Base-by-base conservation (phyloP, 2,888 invertebrate species). In the Drosophila parthenogenetica region DNA sequence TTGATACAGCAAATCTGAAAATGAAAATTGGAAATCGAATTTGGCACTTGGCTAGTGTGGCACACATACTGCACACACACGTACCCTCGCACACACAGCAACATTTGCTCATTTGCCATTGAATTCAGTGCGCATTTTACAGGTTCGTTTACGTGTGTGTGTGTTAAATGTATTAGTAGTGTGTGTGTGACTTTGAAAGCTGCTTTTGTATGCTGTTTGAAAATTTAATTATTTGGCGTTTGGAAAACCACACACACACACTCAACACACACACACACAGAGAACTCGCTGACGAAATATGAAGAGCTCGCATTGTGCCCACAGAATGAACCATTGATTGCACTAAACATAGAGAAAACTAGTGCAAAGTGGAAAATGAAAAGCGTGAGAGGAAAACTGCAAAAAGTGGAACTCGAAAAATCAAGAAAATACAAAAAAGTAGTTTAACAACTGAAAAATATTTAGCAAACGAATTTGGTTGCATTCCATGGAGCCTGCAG, bases 211-310 rank as follows among this genome's bases (percentile, higher is more conserved):
- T 77, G 73, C 63, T 53, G 69, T 79, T 76, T 73, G 79, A 77
- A 84, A 84, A 85, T 84, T 87, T 73, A 84, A 84, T 84, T 84
- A 87, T 87, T 87, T 77, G 82, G 51, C 79, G 58, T 67, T 61
- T 50, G 49, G 50, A 80, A 63, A 64, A 59, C 58, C 46, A 39
- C 74, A 66, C 22, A 51, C n/a, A 16, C 29, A 19, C 19, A 19
- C 19, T 3, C 19, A 19, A n/a, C 19, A 19, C 19, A 8, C 29
- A 29, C 8, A 60, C 14, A 51, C 29, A 46, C 73, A 57, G 29
- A 42, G 62, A 61, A 66, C 60, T 40, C 22, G 16, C 42, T 49
- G 46, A 37, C 50, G 62, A 45, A 60, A 59, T 66, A 67, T 61
- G 58, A 45, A 53, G 42, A 55, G 75, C 57, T 60, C 46, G 17